Base-by-base conservation (phyloP, 2,113 vertebrate species). In the Odontesthes bonariensis region DNA sequence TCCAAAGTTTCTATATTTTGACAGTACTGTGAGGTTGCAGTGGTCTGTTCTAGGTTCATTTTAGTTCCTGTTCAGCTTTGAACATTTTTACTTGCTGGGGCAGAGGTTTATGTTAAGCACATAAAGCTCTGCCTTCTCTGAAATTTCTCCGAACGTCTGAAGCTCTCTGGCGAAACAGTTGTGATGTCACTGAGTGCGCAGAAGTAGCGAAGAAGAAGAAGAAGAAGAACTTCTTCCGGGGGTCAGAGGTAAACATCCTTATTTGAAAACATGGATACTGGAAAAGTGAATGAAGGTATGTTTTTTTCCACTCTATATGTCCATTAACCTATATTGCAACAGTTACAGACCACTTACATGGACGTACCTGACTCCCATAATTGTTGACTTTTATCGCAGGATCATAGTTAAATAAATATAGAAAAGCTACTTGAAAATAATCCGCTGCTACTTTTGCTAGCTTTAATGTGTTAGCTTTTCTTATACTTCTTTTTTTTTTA, bases 261-360 rank as follows among this genome's bases (percentile, higher is more conserved):
- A 7, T 85, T 90, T 87, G 54, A 83, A 90, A 93, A 89, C 85
- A 93, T 93, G 90, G 90, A 92, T 59, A 68, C 89, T n/a, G 80
- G 57, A 31, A 86, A 70, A 67, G 42, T 62, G 47, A 69, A 76
- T 8, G 62, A 79, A 79, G 91, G 91, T 91, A 80, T 20, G 17
- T 52, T 62, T 54, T 17, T 1, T 9, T n/a, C 14, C 5, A 4
- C 31, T 44, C 59, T 6, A 35, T 8, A 0, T 6, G 3, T 44
- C 4, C 59, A 7, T 23, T 52, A 13, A 1, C 7, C 3, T 4
- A 0, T 20, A 12, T 16, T 40, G 0, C 14, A 20, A 20, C 40
- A 0, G 1, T 59, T 14, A 42, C 16, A 22, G 0, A 19, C 1
- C 1, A 31, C 0, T 13, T 31, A 0, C 0, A 8, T 10, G 1